Evolutionary conservation across 2,113 vertebrate species (phyloP), one percentile per base, ranked within the genome.

Genomic region (Eulemur macaco): DNA sequence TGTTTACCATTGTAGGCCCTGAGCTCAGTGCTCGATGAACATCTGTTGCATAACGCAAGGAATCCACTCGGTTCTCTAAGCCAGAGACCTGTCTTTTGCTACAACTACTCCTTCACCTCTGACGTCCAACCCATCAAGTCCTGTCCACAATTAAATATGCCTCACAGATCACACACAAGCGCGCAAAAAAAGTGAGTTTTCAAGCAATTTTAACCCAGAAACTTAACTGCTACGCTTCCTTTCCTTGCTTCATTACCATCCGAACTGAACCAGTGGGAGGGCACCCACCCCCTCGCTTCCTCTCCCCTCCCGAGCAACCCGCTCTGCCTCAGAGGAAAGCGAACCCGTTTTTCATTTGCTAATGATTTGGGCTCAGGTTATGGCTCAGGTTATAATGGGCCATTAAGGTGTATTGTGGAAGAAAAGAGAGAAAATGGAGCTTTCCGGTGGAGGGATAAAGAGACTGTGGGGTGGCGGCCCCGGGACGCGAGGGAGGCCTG

Each of bases 341-440:
- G 58, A 96, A 68, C n/a, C 64, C 25, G 60, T 82, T 91, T 93
- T 97, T 94, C 95, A 95, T 74, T 93, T 96, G 97, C 95, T 98
- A 97, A 96, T 91, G 88, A 88, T 81, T 29, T 58, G 91, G 81
- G 69, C 58, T 77, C 86, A 56, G 81, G 80, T 95, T 97, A 94
- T 86, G 81, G 69, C 58, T 77, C 86, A 56, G 81, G 80, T 95
- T 97, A 94, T 86, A 96, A 96, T 82, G 80, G 96, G 42, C 66
- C 60, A 88, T 95, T 96, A 73, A 91, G 89, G 82, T 93, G 83
- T 88, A 69, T 78, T 73, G 91, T 74, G 91, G 89, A 74, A 90
- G 69, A 64, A 86, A 82, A 84, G 63, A 39, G 63, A 60, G 74
- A n/a, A 94, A 96, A 81, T 29, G 42, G 86, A 92, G 58, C 52